Evolutionary conservation across 2,113 vertebrate species (phyloP).

Genomic region (Hippocampus abdominalis): DNA sequence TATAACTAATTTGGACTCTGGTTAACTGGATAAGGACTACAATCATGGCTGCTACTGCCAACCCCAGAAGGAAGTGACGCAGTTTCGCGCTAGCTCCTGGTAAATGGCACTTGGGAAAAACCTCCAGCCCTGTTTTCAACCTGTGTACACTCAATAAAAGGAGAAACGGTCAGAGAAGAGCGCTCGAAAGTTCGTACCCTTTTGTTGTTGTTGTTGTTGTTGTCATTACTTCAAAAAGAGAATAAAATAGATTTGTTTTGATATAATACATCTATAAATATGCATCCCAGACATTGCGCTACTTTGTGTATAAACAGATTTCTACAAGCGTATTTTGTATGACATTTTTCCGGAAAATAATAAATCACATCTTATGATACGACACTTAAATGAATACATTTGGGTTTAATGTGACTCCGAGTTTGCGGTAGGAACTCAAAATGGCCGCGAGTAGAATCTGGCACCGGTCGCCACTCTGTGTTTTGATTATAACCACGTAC

Average conservation of each 20-base stretch:
- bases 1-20: not conserved
- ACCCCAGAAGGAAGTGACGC: conserved; percentile 29
- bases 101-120: conserved; percentile 73
- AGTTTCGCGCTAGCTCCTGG: conserved; percentile 47
- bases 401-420: not conserved
- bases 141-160: conserved; percentile 46
- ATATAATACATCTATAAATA: conserved; percentile 71
- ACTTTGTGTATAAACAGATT: conserved; percentile 66
- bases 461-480: not conserved
- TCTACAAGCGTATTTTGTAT: conserved; percentile 48
- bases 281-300: conserved; percentile 54
- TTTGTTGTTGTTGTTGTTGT: conserved; percentile 7
- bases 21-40: conserved; percentile 26
- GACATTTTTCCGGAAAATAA: not conserved
- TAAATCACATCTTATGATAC: not conserved
- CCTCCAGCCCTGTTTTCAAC: conserved; percentile 58
- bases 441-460: not conserved
- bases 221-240: conserved; percentile 51
- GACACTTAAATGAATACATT: not conserved
- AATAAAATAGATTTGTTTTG: conserved; percentile 56
- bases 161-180: conserved; percentile 43
- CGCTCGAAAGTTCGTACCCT: conserved; percentile 55
- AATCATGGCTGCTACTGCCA: conserved; percentile 49
- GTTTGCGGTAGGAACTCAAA: not conserved
- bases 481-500: not conserved